Evolutionary conservation across 2,113 vertebrate genomes (phyloP).

Genomic region (Perognathus longimembris): DNA sequence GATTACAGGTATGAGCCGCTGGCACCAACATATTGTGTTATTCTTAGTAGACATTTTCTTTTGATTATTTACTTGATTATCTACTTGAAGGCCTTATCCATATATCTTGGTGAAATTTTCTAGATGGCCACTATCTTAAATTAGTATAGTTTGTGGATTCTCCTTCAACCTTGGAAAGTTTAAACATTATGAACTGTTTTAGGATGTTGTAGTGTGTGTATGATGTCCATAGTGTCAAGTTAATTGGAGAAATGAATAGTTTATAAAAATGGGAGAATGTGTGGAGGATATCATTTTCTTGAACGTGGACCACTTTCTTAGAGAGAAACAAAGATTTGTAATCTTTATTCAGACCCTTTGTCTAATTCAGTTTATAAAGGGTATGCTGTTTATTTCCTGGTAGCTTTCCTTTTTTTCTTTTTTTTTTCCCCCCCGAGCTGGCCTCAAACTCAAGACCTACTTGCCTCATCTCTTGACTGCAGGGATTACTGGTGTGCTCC

Average conservation of each 20-base stretch:
- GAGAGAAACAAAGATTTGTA: conserved; percentile 31
- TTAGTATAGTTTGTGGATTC: conserved; percentile 53
- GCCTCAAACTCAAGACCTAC: background rate
- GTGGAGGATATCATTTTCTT: background rate
- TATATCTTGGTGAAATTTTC: conserved; percentile 17
- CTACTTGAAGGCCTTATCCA: background rate
- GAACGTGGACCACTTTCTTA: background rate
- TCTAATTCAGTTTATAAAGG: conserved; percentile 53
- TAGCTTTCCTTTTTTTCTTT: background rate
- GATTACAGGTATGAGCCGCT: no score
- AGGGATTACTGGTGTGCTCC: background rate
- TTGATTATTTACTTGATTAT: conserved; percentile 21
- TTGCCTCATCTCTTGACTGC: background rate
- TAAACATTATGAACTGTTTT: background rate
- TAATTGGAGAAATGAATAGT: conserved; percentile 49
- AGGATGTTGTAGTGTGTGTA: background rate
- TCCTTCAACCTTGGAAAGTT: background rate
- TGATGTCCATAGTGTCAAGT: background rate
- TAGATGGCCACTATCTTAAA: conserved; percentile 22
- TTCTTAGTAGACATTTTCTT: conserved; percentile 9
- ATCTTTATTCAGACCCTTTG: conserved; percentile 44
- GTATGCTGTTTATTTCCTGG: conserved; percentile 46
- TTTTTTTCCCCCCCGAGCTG: background rate
- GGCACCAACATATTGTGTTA: no score
- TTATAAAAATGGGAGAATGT: conserved; percentile 14